A percentile compares a stretch with the other conserved stretches of the same genome.
Evolutionary conservation across 2,888 invertebrate genomes (phyloP).

Genomic region (Lithosia quadra): DNA sequence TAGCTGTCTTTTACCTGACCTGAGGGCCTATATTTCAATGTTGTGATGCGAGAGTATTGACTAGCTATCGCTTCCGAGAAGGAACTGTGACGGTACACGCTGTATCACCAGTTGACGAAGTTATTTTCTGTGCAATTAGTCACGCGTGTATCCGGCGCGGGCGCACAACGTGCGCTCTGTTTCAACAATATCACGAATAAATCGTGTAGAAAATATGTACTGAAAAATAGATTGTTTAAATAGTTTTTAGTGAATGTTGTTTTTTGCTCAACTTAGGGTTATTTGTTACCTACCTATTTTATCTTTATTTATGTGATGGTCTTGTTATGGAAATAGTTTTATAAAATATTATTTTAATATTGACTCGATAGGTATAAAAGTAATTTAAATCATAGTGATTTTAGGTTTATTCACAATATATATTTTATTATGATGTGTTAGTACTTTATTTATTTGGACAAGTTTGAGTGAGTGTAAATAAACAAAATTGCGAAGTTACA

Average conservation of each 20-base stretch:
- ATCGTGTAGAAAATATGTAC: not conserved
- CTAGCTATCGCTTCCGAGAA: slow-evolving; percentile 81
- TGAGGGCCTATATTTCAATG: slow-evolving; percentile 22
- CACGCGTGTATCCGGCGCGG: slow-evolving; percentile 84
- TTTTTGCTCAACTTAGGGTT: not conserved
- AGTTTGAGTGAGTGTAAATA: not conserved
- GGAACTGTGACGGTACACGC: slow-evolving; percentile 75
- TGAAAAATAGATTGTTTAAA: not conserved
- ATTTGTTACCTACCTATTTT: not conserved
- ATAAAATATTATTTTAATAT: not conserved
- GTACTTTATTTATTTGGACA: not conserved
- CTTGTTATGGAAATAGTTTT: not conserved
- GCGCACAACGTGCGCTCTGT: slow-evolving; percentile 60
- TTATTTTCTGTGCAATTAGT: slow-evolving; percentile 86
- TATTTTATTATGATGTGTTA: not conserved
- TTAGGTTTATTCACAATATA: not conserved
- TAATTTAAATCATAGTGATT: not conserved
- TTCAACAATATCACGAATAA: not conserved
- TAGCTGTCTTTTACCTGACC: slow-evolving; percentile 1
- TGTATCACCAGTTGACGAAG: slow-evolving; percentile 84
- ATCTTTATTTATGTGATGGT: not conserved
- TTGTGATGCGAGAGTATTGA: slow-evolving; percentile 55
- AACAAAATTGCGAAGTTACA: not conserved
- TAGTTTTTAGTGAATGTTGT: not conserved
- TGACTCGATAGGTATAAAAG: not conserved